These are phyloP conservation scores for Vannuccia rotundouncinata DNA, from an alignment of 2,888 invertebrate genomes.

Conservation along the genomic window DNA sequence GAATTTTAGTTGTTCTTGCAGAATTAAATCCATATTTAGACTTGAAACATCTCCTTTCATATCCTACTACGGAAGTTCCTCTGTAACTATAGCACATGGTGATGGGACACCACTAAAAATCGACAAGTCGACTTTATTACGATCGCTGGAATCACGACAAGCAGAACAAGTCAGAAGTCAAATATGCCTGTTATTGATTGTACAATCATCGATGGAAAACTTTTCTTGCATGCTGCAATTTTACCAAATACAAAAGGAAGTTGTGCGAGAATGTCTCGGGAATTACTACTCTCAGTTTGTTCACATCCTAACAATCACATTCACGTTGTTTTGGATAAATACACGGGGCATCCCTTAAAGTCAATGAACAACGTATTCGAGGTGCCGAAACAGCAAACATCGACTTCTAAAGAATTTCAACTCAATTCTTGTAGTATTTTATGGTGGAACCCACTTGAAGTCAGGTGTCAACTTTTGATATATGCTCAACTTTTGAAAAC, in stretches of 20 bases:
- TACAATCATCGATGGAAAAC: conserved; percentile 39
- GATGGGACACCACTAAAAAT: conserved; percentile 38
- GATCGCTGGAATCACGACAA: conserved; percentile 28
- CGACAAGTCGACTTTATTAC: conserved; percentile 34
- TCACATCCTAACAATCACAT: neutral
- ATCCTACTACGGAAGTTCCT: conserved; percentile 25
- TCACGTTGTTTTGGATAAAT: conserved; percentile 38
- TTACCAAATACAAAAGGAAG: conserved; percentile 33
- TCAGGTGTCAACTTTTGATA: too few relatives aligned
- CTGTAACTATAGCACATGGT: conserved; percentile 33
- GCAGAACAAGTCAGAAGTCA: neutral
- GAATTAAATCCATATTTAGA: conserved; percentile 6
- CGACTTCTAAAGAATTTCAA: neutral
- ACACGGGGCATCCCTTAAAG: conserved; percentile 13
- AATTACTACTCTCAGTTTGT: conserved; percentile 32
- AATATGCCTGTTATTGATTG: conserved; percentile 32
- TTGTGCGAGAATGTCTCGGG: conserved; percentile 33
- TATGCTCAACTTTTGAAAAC: too few relatives aligned
- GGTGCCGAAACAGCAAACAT: neutral
- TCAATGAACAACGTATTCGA: neutral
- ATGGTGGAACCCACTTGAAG: neutral
- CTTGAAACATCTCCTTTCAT: conserved; percentile 12
- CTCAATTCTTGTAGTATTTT: neutral
- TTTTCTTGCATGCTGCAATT: neutral
- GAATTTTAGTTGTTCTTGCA: conserved; percentile 5